Base-by-base conservation (phyloP, 1,140 invertebrate genomes). In the Calosoma granatense region DNA sequence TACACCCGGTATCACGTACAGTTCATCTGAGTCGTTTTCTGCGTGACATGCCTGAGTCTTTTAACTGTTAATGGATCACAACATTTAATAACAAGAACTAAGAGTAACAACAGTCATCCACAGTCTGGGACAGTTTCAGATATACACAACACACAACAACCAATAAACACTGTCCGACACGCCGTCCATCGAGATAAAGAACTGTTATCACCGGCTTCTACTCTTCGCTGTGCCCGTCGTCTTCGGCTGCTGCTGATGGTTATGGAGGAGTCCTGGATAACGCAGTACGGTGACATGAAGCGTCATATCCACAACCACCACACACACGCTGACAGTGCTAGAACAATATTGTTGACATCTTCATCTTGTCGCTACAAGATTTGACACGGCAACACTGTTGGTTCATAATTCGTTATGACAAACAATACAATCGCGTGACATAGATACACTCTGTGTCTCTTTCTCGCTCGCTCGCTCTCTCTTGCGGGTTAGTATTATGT, bases 361-460 rank as follows among this genome's bases (percentile, higher is more conserved):
- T 17, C 9, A 4, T 47, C 41, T 3, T 47, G 9, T 47, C 6
- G 4, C 6, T 9, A 17, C 6, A 17, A 47, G 9, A 47, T 47
- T 36, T 17, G 9, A 9, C 41, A 9, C 41, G 17, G 9, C 41
- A 47, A 6, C 4, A 17, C 15, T 17, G 41, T 17, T 17, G 41
- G 9, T 17, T 47, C 3, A 17, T 47, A 9, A 47, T 47, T 47
- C 9, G 9, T 47, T 47, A 4, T 17, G 9, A 47, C 41, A 47
- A 47, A 47, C 41, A 47, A 47, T 47, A 12, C 3, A 12, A 12
- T 53, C 20, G 51, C 51, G 51, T 53, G 51, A 53, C 51, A 21
- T 21, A 53, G 12, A 17, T 20, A 53, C 3, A n/a, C 22, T 15
- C 11, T 53, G 6, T 51, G 17, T 51, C 4, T 17, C 20, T 12